phyloP scores from a whole-genome alignment of 2,888 invertebrate species.

The Odontothrips loti region DNA sequence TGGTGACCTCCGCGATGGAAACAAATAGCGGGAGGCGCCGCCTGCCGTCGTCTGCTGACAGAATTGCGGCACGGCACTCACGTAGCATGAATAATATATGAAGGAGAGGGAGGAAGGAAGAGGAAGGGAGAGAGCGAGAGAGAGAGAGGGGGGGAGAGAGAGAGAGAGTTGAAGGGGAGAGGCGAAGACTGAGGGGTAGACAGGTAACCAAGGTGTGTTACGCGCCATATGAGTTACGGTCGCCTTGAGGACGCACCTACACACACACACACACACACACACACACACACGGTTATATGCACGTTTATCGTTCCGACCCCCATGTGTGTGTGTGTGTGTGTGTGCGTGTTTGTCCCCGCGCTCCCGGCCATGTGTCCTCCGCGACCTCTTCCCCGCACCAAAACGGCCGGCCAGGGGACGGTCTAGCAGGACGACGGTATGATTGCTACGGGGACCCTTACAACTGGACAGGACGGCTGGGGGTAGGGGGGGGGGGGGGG shows the following conservation, averaged over 20 bases:
- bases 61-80: neutral
- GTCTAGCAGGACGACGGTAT: neutral
- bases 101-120: neutral
- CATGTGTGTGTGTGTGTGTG: neutral
- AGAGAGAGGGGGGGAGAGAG: neutral
- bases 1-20: neutral
- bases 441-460: neutral
- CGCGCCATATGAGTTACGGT: neutral
- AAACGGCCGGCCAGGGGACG: neutral
- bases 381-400: too few relatives aligned
- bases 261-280: too few relatives aligned
- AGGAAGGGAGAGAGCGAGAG: neutral
- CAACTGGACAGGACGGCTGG: neutral
- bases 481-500: too few relatives aligned
- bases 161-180: neutral
- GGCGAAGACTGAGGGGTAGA: neutral
- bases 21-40: conserved; percentile 6
- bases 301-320: neutral
- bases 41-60: neutral
- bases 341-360: neutral
- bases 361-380: neutral
- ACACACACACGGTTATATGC: neutral
- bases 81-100: conserved; percentile 20
- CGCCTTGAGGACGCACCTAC: neutral
- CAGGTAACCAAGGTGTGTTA: conserved; percentile 6